phyloP scores from a whole-genome alignment of 1,140 invertebrate species.

The Drosophila bocqueti region DNA sequence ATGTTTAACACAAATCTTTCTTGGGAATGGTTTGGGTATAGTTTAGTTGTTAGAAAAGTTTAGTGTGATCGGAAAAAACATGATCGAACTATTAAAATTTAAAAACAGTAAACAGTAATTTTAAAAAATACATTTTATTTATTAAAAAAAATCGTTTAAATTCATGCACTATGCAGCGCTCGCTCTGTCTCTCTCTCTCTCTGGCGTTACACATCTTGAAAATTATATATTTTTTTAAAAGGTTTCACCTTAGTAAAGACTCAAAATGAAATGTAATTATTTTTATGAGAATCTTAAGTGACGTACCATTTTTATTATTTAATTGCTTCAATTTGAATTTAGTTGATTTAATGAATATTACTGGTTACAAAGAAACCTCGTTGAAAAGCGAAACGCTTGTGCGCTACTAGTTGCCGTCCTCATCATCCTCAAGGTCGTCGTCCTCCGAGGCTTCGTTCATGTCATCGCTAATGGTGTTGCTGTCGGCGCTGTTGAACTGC shows the following conservation, averaged over 20 bases:
- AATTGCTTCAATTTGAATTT: constrained; percentile 27
- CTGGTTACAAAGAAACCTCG: not conserved
- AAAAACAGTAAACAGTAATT: not conserved
- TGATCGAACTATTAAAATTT: not conserved
- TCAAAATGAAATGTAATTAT: not conserved
- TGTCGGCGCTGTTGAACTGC: constrained; percentile 41
- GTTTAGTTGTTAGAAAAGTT: not conserved
- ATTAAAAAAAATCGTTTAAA: not conserved
- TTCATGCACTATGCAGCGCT: not conserved
- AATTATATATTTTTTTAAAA: not conserved
- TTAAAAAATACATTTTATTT: not conserved
- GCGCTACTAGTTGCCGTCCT: constrained; percentile 7
- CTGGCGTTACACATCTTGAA: not conserved
- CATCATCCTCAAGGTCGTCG: constrained; percentile 20
- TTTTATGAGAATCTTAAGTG: constrained; percentile 6
- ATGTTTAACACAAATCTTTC: constrained; percentile 7
- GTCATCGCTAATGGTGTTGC: constrained; percentile 26
- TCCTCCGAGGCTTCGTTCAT: constrained; percentile 31
- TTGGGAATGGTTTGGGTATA: not conserved
- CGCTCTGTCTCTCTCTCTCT: not conserved
- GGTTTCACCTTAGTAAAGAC: not conserved
- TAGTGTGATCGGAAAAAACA: too few relatives aligned
- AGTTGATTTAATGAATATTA: constrained; percentile 3
- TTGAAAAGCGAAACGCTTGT: not conserved
- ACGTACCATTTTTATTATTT: constrained; percentile 61